Evolutionary conservation across 2,888 invertebrate genomes (phyloP).

Genomic region (Sphaerophoria taeniata): DNA sequence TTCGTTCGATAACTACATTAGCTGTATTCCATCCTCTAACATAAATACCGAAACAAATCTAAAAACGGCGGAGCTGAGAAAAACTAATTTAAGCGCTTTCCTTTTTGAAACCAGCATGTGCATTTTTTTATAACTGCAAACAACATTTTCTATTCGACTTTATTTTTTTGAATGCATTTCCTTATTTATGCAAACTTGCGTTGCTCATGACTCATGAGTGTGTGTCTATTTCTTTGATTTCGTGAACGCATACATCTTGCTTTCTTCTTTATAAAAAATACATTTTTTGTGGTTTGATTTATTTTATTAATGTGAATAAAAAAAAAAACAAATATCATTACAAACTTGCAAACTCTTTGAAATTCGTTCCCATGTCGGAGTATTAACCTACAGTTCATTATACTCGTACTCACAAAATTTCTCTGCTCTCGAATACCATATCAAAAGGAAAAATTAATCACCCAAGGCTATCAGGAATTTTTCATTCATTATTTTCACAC

Average conservation of each 20-base stretch:
- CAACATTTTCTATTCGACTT: background rate
- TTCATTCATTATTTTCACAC: background rate
- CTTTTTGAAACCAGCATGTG: too few species aligned
- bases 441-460: background rate
- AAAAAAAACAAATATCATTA: background rate
- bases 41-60: too few species aligned
- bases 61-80: too few species aligned
- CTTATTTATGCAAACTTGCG: constrained; percentile 25
- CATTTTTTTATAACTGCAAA: background rate
- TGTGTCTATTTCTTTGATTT: constrained; percentile 28
- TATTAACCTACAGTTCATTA: constrained; percentile 39
- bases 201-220: constrained; percentile 64
- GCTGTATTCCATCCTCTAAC: too few species aligned
- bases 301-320: constrained; percentile 15
- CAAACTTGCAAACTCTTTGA: constrained; percentile 12
- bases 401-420: constrained; percentile 9
- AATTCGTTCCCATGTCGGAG: constrained; percentile 45
- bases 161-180: constrained; percentile 1
- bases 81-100: too few species aligned
- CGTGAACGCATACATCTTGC: constrained; percentile 39
- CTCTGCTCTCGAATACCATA: background rate
- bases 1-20: too few species aligned
- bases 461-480: constrained; percentile 6
- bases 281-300: constrained; percentile 37
- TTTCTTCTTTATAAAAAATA: constrained; percentile 38